phyloP scores from a whole-genome alignment of 2,888 invertebrate species.

The Frankliniella intonsa region DNA sequence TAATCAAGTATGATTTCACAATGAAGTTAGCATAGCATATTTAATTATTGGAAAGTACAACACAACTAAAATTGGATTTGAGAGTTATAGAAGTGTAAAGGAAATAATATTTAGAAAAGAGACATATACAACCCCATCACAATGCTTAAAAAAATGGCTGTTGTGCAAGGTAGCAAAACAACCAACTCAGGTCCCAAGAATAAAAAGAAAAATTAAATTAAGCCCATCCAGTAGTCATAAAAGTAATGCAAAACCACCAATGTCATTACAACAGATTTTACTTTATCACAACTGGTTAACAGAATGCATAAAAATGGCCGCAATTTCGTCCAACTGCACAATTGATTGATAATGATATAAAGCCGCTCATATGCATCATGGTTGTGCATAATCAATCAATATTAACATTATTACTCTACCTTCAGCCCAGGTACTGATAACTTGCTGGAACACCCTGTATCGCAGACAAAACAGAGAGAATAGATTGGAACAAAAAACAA shows the following conservation, averaged over 20 bases:
- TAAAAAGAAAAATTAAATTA: background rate
- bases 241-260: background rate
- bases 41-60: background rate
- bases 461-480: conserved; percentile 32
- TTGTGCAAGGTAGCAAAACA: background rate
- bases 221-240: background rate
- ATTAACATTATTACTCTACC: background rate
- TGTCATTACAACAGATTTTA: background rate
- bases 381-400: background rate
- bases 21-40: background rate
- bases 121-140: background rate
- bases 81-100: background rate
- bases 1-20: background rate
- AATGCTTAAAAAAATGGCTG: background rate
- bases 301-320: background rate
- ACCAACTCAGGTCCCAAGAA: conserved; percentile 21
- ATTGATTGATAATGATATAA: background rate
- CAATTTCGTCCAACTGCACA: background rate
- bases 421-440: conserved; percentile 73
- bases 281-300: conserved; percentile 6
- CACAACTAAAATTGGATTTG: background rate
- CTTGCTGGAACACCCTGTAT: conserved; percentile 78
- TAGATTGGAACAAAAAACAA: background rate
- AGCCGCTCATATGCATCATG: background rate
- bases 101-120: background rate